phyloP scores from a whole-genome alignment of 2,113 vertebrate genomes.

The Strix aluco region DNA sequence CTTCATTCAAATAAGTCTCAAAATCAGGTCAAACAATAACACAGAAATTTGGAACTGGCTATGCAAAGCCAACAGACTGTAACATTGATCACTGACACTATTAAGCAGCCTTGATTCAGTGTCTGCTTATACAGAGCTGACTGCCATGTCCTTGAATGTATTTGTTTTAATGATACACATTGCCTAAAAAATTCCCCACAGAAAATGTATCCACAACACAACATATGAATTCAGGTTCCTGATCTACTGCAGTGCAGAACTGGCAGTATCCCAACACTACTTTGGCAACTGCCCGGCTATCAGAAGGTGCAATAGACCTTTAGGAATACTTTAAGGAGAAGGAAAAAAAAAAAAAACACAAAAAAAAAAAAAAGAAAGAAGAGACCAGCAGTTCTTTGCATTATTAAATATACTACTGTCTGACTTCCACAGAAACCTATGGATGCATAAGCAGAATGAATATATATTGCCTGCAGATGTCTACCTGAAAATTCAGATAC shows the following conservation, averaged over 20 bases:
- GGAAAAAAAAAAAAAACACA: too few species aligned
- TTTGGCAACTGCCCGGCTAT: conserved; percentile 3
- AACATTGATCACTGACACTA: background rate
- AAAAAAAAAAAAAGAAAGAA: background rate
- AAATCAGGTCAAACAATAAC: conserved; percentile 3
- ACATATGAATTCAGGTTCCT: conserved; percentile 7
- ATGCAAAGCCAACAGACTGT: background rate
- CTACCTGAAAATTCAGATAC: background rate
- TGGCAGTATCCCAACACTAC: conserved; percentile 45
- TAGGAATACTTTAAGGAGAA: background rate
- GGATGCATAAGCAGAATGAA: background rate
- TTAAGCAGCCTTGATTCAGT: background rate
- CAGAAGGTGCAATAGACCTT: conserved; percentile 40
- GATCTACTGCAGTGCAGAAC: conserved; percentile 66
- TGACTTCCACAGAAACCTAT: conserved; percentile 10
- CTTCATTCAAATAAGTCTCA: background rate
- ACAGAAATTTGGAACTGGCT: background rate
- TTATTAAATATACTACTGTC: conserved; percentile 32
- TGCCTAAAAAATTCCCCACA: background rate
- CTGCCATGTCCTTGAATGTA: background rate
- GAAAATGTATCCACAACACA: background rate
- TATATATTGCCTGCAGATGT: background rate
- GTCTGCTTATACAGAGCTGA: background rate
- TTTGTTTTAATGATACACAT: background rate
- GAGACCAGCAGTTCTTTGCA: background rate